phyloP scores from a whole-genome alignment of 2,113 vertebrate species.

The Nanorana parkeri region DNA sequence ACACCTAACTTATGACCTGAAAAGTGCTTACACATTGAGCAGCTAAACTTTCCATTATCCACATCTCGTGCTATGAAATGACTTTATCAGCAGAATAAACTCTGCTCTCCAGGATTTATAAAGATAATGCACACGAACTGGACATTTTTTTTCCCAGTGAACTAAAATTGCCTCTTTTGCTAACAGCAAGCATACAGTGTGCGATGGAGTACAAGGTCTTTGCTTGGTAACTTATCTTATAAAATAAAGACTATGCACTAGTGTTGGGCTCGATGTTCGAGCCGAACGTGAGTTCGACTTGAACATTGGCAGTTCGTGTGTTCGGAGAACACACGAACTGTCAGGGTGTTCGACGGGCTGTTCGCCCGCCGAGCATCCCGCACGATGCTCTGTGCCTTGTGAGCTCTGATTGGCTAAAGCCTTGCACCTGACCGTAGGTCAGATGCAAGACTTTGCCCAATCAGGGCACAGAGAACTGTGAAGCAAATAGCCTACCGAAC shows the following conservation, averaged over 20 bases:
- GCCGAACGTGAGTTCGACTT: too few relatives aligned
- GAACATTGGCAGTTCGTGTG: too few relatives aligned
- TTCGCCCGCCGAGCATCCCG: too few relatives aligned
- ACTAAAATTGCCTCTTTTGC: not conserved
- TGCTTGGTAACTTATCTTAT: conserved; percentile 1
- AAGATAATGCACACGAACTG: not conserved
- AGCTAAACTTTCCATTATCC: not conserved
- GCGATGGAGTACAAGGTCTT: not conserved
- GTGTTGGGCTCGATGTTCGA: too few relatives aligned
- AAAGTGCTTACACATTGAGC: not conserved
- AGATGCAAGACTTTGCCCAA: too few relatives aligned
- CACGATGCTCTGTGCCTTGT: too few relatives aligned
- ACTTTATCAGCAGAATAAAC: conserved; percentile 6
- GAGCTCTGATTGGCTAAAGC: too few relatives aligned
- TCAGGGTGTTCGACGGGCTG: too few relatives aligned
- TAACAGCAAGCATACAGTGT: not conserved
- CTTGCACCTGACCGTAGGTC: too few relatives aligned
- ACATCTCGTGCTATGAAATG: not conserved
- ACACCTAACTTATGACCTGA: not conserved
- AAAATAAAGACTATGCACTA: conserved; percentile 2
- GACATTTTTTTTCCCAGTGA: not conserved
- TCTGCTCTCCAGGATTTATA: conserved; percentile 12
- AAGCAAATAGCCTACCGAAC: too few relatives aligned
- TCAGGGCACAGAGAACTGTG: too few relatives aligned
- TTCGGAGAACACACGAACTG: too few relatives aligned